Base-by-base conservation (phyloP, 2,888 invertebrate genomes). In the Zelleria hepariella region DNA sequence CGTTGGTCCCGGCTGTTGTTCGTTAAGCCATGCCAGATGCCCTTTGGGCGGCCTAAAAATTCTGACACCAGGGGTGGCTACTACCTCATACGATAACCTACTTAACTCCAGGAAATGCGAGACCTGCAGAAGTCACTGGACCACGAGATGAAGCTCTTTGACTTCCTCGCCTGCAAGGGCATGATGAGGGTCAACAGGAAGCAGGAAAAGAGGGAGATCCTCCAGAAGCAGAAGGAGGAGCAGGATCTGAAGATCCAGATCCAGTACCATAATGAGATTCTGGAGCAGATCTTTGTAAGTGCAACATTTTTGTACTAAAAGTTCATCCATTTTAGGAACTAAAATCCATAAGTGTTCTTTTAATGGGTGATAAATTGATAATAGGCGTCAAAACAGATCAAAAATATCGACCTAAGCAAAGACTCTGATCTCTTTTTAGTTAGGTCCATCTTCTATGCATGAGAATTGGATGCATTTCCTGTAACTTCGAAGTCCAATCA, bases 111-210 rank as follows among this genome's bases (percentile, higher is more conserved):
- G 79, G 95, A 95, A 86, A 94, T 95, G 93, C 91, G 94, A 63
- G 94, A 94, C 64, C 84, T 95, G 1, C 92, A 94, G 69, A 89
- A 94, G 55, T 90, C 92, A 1, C 90, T 93, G 53, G 94, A 95
- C 72, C 92, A 95, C 67, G 94, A 94, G 64, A 89, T 92, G 70
- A 93, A 93, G 61, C 82, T 95, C 8, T 91, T 92, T 70, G 91
- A 93, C 63, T 96, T 95, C 71, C 85, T 95, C 57, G 92, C 92
- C 0, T 89, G 91, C 21, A 95, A 95, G 73, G 93, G 93, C 0
- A 91, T 94, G 65, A 92, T 91, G 62, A 77, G 87, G 60, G 81
- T 93, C 55, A 91, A 93, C 75, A 79, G 75, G 58, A 90, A 90
- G 66, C 77, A 92, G 52, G 91, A 92, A 65, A 79, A 68, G 56